Base-by-base conservation (phyloP, 2,888 invertebrate species). In the Drosophila borborema region DNA sequence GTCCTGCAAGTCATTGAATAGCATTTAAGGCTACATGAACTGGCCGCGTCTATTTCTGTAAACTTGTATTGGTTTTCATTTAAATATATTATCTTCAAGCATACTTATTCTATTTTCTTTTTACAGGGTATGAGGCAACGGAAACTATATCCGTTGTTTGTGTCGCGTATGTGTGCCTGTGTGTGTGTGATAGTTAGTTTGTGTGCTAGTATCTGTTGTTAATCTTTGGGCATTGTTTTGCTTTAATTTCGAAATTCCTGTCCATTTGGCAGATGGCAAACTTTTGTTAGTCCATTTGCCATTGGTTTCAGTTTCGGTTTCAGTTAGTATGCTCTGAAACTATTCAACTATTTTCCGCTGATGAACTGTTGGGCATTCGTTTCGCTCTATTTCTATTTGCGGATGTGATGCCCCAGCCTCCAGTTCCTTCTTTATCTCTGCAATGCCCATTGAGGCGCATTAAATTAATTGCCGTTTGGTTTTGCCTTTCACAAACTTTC, bases 151-250 rank as follows among this genome's bases (percentile, higher is more conserved):
- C 65, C 55, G 67, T 64, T 65, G 70, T 67, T 71, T 64, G 36
- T 64, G 53, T 71, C 56, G 53, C 60, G n/a, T 62, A 20, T 56
- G 38, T 46, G 53, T 41, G 45, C 20, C 20, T 20, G 20, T 45
- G 45, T 12, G 45, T 74, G 41, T 64, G 69, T 64, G 46, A 31
- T 49, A 34, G 49, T 51, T 51, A 51, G 51, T 34, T 18, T 62
- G 38, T 65, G 40, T 59, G 55, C 20, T 46, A 46, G 63, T 88
- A 72, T 82, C 82, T 72, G 79, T 77, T 86, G 81, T 83, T 90
- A 90, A 88, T 90, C 89, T 86, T 82, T 82, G 70, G 54, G 53
- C 80, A 90, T 81, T 90, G 90, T 88, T 90, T 88, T 81, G 89
- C 81, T 81, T 80, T 77, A 89, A 87, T 81, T 80, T 89, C 76